Conservation (phyloP, 2,797 vertebrate species). For the Chanos chanos region DNA sequence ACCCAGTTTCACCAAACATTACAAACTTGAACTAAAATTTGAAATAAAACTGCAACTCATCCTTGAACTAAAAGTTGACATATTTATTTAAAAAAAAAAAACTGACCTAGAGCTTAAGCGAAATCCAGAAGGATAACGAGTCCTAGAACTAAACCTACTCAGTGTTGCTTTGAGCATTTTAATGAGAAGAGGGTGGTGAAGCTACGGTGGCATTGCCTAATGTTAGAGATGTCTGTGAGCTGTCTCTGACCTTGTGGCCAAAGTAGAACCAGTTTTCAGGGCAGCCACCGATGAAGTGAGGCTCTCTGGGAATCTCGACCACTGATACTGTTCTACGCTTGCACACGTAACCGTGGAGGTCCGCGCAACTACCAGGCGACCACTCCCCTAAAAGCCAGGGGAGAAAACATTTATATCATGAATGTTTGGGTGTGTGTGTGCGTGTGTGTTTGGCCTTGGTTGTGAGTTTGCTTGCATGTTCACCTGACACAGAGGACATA, state of each 20-base stretch:
- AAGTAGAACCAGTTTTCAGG: constrained; percentile 91
- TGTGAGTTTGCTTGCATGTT: no score
- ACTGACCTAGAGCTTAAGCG: no score
- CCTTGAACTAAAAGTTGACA: no score
- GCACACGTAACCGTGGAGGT: constrained; percentile 79
- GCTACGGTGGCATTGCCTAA: neutral
- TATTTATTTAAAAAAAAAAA: no score
- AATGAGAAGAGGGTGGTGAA: no score
- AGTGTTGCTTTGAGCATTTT: no score
- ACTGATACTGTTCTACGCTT: constrained; percentile 77
- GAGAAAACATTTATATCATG: neutral
- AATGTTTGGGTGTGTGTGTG: neutral
- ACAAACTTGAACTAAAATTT: no score
- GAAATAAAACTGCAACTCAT: no score
- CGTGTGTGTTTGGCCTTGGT: neutral
- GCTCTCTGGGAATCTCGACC: constrained; percentile 73
- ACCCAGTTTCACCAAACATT: no score
- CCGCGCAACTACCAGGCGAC: constrained; percentile 72
- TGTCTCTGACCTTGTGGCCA: constrained; percentile 81
- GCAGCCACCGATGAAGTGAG: constrained; percentile 77
- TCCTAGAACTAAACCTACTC: no score
- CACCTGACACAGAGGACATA: constrained; percentile 84
- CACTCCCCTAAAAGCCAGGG: constrained; percentile 82
- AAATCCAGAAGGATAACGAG: no score
- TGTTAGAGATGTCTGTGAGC: neutral